A percentile compares a stretch with the other conserved stretches of the same genome.
Conservation (phyloP, 2,797 vertebrate genomes). For the Fratercula arctica region DNA sequence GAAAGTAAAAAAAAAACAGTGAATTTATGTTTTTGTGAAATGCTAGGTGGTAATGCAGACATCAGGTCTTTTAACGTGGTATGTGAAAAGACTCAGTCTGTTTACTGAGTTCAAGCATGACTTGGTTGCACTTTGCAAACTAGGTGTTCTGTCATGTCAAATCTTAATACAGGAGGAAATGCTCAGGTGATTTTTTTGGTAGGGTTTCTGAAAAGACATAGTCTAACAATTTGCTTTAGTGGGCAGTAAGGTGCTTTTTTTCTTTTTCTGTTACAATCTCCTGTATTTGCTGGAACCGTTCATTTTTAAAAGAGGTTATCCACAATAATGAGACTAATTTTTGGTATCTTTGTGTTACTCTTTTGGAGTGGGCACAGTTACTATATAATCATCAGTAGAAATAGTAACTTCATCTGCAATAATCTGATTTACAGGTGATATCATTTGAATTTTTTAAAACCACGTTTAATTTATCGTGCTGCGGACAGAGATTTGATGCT, state of each 20-base stretch:
- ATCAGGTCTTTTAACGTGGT: background rate
- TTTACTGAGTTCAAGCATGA: background rate
- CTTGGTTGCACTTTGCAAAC: background rate
- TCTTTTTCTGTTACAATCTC: background rate
- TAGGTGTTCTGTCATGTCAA: background rate
- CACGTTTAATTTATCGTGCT: background rate
- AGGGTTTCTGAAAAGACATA: background rate
- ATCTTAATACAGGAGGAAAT: background rate
- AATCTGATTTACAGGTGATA: background rate
- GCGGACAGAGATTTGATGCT: background rate
- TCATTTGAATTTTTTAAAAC: background rate
- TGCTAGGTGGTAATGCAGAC: rapidly evolving
- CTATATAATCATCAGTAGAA: background rate
- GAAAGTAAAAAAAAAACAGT: background rate
- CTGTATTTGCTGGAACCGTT: background rate
- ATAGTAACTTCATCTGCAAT: background rate
- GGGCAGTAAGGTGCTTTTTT: background rate
- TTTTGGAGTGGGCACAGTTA: background rate
- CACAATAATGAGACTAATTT: background rate
- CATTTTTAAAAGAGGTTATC: background rate
- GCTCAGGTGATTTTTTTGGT: background rate
- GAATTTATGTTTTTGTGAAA: background rate
- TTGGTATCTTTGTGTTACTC: background rate
- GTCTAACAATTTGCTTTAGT: background rate
- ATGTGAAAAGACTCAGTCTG: background rate